Base-by-base conservation (phyloP, 2,888 invertebrate genomes). In the Dryobota labecula region DNA sequence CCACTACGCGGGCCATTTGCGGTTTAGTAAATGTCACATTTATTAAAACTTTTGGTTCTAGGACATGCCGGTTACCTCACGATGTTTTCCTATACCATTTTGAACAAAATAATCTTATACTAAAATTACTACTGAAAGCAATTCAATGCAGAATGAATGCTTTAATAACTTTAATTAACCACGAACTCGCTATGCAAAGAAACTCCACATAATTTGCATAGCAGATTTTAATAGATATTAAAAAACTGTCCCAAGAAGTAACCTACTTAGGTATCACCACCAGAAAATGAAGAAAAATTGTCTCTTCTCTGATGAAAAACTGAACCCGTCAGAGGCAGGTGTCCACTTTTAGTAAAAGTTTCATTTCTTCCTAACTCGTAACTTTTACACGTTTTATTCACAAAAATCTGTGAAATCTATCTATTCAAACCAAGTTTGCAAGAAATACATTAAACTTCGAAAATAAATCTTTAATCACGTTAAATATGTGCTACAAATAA, bases 341-440 rank as follows among this genome's bases (percentile, higher is more conserved):
- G 82, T 65, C 78, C 18, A 47, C 41, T 57, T 77, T 53, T 18
- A 57, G 64, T 43, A 57, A 63, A 78, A 78, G 51, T 82, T 82
- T 64, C 64, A 65, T 61, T 78, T 82, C 45, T 56, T 54, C 13
- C 3, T n/a, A 15, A 15, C 41, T 63, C 20, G 9, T 47, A 65
- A 74, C 81, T 76, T 74, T 76, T n/a, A 66, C 36, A 51, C 18
- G 13, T 57, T 67, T 62, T 76, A 43, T 76, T 66, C 67, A 45
- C 0, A 15, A 36, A 49, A 15, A 36, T 75, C 27, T 30, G 27
- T 1, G 4, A 24, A 78, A 27, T 61, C 15, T 72, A 49, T 45
- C 30, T 27, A 27, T 56, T 54, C 24, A 30, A 78, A 49, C 30
- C 2, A 71, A 75, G n/a, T 72, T 54, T 33, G 20, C 20, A 33